These are phyloP conservation scores for Aleiodes alternator DNA, from an alignment of 2,888 invertebrate genomes.

Conservation along the genomic window DNA sequence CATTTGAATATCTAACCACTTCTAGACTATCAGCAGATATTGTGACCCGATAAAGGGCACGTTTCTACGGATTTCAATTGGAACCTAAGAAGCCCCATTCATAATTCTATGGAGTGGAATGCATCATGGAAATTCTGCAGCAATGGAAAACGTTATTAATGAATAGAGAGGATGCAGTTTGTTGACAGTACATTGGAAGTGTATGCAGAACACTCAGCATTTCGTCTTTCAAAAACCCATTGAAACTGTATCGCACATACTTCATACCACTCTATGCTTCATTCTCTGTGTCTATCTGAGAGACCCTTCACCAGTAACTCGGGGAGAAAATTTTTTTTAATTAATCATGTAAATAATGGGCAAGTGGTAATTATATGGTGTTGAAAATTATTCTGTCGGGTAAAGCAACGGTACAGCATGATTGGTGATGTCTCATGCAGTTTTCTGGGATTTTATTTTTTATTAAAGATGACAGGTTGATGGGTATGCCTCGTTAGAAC, in stretches of 20 bases:
- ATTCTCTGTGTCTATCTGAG: background rate
- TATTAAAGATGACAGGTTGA: background rate
- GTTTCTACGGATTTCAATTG: constrained; percentile 23
- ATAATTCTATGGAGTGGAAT: constrained; percentile 12
- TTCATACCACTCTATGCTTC: background rate
- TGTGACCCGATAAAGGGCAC: background rate
- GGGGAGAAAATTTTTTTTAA: no score
- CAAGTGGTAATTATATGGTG: no score
- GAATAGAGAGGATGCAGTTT: constrained; percentile 5
- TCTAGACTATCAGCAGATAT: background rate
- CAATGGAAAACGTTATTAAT: constrained; percentile 13
- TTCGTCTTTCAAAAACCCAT: constrained; percentile 7
- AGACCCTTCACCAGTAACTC: background rate
- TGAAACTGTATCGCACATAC: background rate
- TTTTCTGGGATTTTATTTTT: background rate
- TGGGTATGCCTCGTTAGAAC: constrained; percentile 7
- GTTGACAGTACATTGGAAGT: constrained; percentile 28
- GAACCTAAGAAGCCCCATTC: constrained; percentile 15
- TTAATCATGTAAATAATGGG: no score
- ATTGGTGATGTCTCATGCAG: constrained; percentile 14
- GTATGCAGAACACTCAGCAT: constrained; percentile 19
- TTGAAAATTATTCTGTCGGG: no score
- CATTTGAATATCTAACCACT: background rate
- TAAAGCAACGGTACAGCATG: constrained; percentile 3
- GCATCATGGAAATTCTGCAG: background rate